Conservation (phyloP, 1,140 invertebrate species). For the Brachionus rubens region DNA sequence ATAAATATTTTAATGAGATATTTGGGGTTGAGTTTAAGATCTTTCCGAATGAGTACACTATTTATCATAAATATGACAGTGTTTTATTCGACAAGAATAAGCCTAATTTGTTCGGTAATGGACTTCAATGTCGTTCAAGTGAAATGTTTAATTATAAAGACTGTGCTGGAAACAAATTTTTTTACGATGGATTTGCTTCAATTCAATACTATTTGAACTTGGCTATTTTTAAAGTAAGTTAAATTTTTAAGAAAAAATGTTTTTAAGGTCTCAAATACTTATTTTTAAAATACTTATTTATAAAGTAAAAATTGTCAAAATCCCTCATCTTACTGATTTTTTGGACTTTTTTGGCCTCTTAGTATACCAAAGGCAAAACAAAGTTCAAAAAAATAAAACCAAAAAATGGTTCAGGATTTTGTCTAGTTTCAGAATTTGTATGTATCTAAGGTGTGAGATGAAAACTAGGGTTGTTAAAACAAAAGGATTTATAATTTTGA, state of each 20-base stretch:
- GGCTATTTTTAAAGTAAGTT: constrained; percentile 1
- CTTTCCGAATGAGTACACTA: constrained; percentile 16
- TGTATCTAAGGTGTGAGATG: no score
- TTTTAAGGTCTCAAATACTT: no score
- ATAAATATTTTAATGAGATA: neutral
- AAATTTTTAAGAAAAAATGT: neutral
- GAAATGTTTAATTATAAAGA: neutral
- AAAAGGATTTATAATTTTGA: no score
- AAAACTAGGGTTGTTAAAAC: no score
- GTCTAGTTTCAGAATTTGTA: no score
- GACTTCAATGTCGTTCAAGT: neutral
- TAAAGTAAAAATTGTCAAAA: no score
- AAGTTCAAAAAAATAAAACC: no score
- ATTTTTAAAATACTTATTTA: no score
- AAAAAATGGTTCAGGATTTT: no score
- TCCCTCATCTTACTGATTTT: no score
- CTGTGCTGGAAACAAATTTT: constrained; percentile 18
- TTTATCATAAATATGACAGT: constrained; percentile 4
- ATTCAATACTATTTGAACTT: neutral
- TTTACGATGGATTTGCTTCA: neutral
- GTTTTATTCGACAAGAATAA: neutral
- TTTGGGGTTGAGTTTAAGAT: constrained; percentile 24
- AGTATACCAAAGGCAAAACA: no score
- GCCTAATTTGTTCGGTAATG: neutral
- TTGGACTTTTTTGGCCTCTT: no score